Percentiles rank a stretch among this genome's conserved stretches.
phyloP scores from a whole-genome alignment of 2,113 vertebrate species.

The Oreochromis aureus region DNA sequence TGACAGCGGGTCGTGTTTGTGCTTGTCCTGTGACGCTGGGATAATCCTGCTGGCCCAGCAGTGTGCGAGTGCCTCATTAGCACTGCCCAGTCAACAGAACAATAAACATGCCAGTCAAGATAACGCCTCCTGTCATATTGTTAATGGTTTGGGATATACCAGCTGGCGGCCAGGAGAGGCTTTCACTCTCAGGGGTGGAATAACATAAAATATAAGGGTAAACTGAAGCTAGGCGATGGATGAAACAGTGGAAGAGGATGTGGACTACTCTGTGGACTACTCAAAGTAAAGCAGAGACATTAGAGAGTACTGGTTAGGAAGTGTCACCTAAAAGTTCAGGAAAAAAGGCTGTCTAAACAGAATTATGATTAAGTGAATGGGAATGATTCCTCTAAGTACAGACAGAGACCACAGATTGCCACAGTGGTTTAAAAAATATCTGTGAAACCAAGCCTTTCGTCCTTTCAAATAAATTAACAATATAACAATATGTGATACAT shows the following conservation, averaged over 20 bases:
- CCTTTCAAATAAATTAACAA: not conserved
- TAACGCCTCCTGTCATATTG: constrained; percentile 71
- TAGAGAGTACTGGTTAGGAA: not conserved
- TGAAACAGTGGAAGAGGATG: not conserved
- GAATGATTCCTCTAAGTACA: not conserved
- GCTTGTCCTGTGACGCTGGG: constrained; percentile 51
- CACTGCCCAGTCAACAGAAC: constrained; percentile 58
- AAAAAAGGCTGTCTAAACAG: not conserved
- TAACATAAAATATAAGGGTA: constrained; percentile 29
- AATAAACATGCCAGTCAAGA: constrained; percentile 75
- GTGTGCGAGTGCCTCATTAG: constrained; percentile 66
- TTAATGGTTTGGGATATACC: constrained; percentile 70
- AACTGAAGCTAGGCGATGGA: not conserved
- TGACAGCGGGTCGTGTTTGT: constrained; percentile 53
- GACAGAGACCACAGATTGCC: not conserved
- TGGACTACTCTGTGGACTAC: not conserved
- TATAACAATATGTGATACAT: not conserved
- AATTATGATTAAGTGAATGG: not conserved
- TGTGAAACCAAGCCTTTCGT: not conserved
- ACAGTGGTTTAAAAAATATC: not conserved
- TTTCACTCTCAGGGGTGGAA: constrained; percentile 23
- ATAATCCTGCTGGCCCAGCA: constrained; percentile 45
- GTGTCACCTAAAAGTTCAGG: not conserved
- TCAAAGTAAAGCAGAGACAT: not conserved
- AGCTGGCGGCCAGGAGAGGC: constrained; percentile 45